Evolutionary conservation across 2,113 vertebrate genomes (phyloP).

Genomic region (Scophthalmus maximus): DNA sequence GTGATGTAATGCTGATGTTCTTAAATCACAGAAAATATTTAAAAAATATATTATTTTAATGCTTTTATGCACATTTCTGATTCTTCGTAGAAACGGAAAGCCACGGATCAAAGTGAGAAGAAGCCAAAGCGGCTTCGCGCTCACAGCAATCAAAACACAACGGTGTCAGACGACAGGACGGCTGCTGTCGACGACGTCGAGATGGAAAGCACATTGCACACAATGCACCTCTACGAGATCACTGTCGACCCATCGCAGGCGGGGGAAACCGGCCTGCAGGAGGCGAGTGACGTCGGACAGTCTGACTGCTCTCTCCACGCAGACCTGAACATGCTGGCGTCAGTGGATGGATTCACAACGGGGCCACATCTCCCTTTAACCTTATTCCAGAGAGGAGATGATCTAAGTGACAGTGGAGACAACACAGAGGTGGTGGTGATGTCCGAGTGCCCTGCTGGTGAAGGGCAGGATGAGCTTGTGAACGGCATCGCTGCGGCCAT

Average conservation of each 20-base stretch:
- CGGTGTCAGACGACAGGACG: not conserved
- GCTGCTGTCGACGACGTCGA: not conserved
- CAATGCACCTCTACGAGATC: slow-evolving; percentile 60
- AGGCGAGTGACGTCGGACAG: not conserved
- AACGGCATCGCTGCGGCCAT: slow-evolving; percentile 42
- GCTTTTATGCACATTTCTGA: not conserved
- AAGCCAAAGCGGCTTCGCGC: slow-evolving; percentile 54
- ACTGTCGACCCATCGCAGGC: slow-evolving; percentile 26
- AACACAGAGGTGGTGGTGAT: slow-evolving; percentile 58
- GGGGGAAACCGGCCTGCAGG: slow-evolving; percentile 30
- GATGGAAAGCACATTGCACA: slow-evolving; percentile 1
- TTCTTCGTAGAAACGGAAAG: slow-evolving; percentile 76
- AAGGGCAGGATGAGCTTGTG: slow-evolving; percentile 48
- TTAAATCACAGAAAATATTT: too few species aligned
- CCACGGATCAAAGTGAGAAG: slow-evolving; percentile 36
- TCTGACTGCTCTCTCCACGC: slow-evolving; percentile 15
- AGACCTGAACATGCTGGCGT: slow-evolving; percentile 10
- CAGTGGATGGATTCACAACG: not conserved
- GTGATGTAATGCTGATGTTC: too few species aligned
- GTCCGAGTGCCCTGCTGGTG: slow-evolving; percentile 43
- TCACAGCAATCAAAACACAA: not conserved
- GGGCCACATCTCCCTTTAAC: slow-evolving; percentile 49
- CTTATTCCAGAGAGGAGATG: slow-evolving; percentile 55
- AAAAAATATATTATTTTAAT: too few species aligned
- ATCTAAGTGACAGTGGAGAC: slow-evolving; percentile 7